phyloP scores from a whole-genome alignment of 2,113 vertebrate species.

The Lagopus leucura region DNA sequence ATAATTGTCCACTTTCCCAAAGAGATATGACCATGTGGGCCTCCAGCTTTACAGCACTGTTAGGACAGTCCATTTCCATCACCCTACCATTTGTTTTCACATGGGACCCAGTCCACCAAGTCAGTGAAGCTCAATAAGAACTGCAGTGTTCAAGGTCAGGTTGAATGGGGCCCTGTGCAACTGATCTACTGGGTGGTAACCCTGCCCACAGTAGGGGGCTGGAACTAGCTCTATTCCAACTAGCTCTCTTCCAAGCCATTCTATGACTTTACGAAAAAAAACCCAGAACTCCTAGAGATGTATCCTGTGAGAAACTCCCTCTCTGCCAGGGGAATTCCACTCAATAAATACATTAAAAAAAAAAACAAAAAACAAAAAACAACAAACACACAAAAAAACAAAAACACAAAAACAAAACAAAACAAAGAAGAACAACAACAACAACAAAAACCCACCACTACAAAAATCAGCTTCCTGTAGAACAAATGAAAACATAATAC shows the following conservation, averaged over 20 bases:
- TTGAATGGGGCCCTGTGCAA: neutral
- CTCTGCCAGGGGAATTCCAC: neutral
- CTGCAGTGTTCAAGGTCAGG: neutral
- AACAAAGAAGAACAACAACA: neutral
- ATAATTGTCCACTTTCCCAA: neutral
- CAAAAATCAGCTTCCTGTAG: constrained; percentile 4
- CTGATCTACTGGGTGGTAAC: neutral
- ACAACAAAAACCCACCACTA: neutral
- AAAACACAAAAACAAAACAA: neutral
- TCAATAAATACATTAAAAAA: neutral
- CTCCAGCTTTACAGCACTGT: neutral
- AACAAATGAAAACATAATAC: constrained; percentile 8
- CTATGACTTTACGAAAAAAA: neutral
- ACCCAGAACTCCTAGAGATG: neutral
- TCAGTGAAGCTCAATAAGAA: neutral
- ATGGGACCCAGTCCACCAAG: neutral
- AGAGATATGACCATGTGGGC: neutral
- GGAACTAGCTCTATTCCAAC: neutral
- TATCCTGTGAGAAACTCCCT: neutral
- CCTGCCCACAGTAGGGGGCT: neutral
- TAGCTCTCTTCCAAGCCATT: neutral
- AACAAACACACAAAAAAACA: neutral
- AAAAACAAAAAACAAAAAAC: neutral
- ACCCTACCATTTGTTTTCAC: neutral
- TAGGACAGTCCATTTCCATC: neutral